Base-by-base conservation (phyloP, 2,113 vertebrate species). In the Salvelinus fontinalis region DNA sequence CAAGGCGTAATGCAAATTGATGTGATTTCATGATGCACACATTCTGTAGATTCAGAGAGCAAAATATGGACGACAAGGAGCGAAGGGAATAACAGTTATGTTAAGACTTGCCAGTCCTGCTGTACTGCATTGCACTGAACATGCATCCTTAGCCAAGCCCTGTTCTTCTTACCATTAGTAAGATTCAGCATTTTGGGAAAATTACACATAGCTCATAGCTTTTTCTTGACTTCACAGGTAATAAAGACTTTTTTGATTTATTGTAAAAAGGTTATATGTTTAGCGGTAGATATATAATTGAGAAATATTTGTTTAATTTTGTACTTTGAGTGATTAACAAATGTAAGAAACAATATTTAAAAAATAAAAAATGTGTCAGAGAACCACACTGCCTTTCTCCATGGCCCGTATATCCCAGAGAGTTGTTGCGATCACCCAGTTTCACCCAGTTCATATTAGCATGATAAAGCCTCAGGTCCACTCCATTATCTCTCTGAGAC, bases 401-500 rank as follows among this genome's bases (percentile, higher is more conserved):
- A 11, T 22, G 59, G 59, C 8, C 59, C 16, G 12, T 54, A 9
- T 22, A 62, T n/a, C 5, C 59, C 49, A 54, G 49, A 14, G 49
- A 44, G 13, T 57, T 6, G 16, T 67, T 81, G 73, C 71, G 83
- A 82, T 85, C 83, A 71, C 83, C 29, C 48, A 64, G 27, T 85
- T 89, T 79, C 65, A 44, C 39, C 39, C 39, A 44, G 39, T 3
- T 68, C 9, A 74, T 49, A 89, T 92, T 92, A 87, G 75, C 91
- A 92, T 93, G 80, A 91, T 85, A 91, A 92, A 89, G 84, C 75
- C 7, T 14, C 31, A 76, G 60, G 60, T 71, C 87, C 79, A 79
- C 71, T 80, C 66, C 16, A 26, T 51, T 83, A 67, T 79, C 72
- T 57, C 64, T 31, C 69, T 39, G 70, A 67, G 34, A 79, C 78